Evolutionary conservation across 2,888 invertebrate species (phyloP), one percentile per base, ranked within the genome.

Genomic region (Cheilosia urbana): DNA sequence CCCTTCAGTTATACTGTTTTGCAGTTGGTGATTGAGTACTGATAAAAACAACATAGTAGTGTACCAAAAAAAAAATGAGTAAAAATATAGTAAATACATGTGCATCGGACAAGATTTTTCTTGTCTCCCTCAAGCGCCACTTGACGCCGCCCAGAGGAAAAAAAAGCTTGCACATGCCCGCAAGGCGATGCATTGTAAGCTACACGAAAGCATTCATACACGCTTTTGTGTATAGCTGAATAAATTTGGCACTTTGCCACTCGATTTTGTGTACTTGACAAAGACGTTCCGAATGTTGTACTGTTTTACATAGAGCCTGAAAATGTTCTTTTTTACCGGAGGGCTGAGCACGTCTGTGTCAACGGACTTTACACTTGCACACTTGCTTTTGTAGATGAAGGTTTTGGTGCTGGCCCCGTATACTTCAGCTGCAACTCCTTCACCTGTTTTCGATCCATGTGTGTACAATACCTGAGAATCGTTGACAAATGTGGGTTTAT

Each of bases 211-310:
- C 13, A 37, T 37, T 37, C 37, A 11, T 37, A 13, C 37, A 37
- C 37, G 37, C 3, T 65, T 34, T 65, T 34, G 0, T 51, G 17
- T 49, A 19, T 37, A 27, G n/a, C n/a, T 49, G 19, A 34, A 34
- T 27, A 51, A 19, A 62, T 72, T 72, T 71, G 17, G 60, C 62
- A 72, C 60, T 72, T 51, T 62, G 53, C 72, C 62, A 62, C 62
- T 62, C 62, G 40, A 53, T 51, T 66, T n/a, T 49, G n/a, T 66
- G 4, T 37, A 4, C 58, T 13, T 6, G 19, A 17, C 15, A n/a
- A 34, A 55, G 13, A n/a, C 42, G 3, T 19, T 5, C 13, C 13
- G 3, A 2, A 13, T 37, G 4, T 37, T 13, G 37, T 4, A 13
- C 4, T 37, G 4, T 11, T 13, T 13, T 37, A 13, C 37, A 37